Evolutionary conservation across 2,797 vertebrate genomes (phyloP).

Genomic region (Pogonophryne albipinna): DNA sequence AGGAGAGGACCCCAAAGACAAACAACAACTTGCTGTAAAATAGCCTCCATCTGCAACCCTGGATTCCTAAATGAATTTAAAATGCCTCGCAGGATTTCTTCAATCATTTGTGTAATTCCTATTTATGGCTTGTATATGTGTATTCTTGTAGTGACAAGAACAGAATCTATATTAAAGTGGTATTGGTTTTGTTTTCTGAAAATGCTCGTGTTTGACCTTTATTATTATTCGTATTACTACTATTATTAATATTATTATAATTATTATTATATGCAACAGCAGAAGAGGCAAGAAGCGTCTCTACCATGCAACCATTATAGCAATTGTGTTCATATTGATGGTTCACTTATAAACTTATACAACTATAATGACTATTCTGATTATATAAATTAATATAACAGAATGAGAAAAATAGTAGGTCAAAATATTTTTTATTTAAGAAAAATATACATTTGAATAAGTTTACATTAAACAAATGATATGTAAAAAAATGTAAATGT

Average conservation of each 20-base stretch:
- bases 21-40: conserved; percentile 81
- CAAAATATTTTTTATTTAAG: background rate
- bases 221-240: conserved; percentile 61
- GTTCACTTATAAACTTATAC: background rate
- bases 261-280: background rate
- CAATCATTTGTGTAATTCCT: conserved; percentile 97
- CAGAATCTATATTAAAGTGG: conserved; percentile 98
- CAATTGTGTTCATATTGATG: background rate
- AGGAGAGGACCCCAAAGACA: conserved; percentile 88
- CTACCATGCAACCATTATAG: background rate
- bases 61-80: conserved; percentile 83
- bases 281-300: background rate
- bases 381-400: background rate
- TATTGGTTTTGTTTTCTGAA: conserved; percentile 91
- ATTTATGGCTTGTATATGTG: conserved; percentile 99
- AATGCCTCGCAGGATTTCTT: conserved; percentile 88
- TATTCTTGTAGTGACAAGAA: conserved; percentile 93
- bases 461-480: background rate
- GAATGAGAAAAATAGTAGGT: background rate
- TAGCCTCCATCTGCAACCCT: conserved; percentile 75
- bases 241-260: conserved; percentile 43
- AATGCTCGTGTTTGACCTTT: conserved; percentile 48
- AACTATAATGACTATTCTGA: too few relatives aligned
- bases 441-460: background rate
- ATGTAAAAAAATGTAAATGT: background rate